Conservation (phyloP, 1,140 invertebrate genomes). For the Pseudobourletiella spinata region DNA sequence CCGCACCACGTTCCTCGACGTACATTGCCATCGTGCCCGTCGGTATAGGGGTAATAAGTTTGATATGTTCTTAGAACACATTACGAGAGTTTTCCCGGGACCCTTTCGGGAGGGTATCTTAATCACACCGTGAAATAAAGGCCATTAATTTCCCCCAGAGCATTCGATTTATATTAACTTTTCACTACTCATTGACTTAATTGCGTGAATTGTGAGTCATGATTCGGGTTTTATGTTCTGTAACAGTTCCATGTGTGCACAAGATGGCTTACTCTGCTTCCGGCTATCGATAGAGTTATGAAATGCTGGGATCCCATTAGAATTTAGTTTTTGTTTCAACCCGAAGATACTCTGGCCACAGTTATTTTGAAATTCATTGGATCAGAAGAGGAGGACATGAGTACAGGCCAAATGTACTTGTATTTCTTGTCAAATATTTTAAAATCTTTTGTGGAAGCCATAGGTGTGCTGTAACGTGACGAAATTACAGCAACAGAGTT, state of each 20-base stretch:
- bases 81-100: no score
- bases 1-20: no score
- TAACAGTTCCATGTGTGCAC: neutral
- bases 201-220: no score
- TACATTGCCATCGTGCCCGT: no score
- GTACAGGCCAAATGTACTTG: neutral
- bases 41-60: no score
- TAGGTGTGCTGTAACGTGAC: neutral
- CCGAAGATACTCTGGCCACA: neutral
- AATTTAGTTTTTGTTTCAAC: neutral
- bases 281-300: neutral
- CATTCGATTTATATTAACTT: no score
- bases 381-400: neutral
- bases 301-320: neutral
- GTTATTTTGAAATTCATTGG: neutral
- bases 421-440: neutral
- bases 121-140: no score
- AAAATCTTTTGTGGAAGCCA: neutral
- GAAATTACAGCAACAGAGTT: neutral
- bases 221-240: no score
- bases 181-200: no score
- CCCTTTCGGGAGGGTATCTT: no score
- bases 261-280: neutral
- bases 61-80: no score
- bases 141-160: no score